Evolutionary conservation across 1,140 invertebrate genomes (phyloP).

Genomic region (Drosophila pseudoobscura): DNA sequence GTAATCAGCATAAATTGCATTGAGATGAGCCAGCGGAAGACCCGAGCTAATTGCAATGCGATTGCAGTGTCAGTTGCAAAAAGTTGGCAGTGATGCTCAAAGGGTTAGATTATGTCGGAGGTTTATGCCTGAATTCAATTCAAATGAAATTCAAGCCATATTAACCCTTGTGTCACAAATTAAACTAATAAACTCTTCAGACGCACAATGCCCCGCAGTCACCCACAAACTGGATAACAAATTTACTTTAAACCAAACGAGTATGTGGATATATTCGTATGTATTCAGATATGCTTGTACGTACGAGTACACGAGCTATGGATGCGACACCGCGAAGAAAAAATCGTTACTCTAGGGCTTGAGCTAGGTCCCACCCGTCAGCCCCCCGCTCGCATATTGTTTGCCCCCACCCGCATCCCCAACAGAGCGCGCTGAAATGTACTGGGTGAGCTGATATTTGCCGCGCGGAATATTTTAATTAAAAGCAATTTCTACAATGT

Average conservation of each 20-base stretch:
- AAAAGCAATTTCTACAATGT: slow-evolving; percentile 73
- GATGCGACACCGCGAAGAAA: slow-evolving; percentile 11
- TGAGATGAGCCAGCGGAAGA: slow-evolving; percentile 8
- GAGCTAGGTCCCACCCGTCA: not conserved
- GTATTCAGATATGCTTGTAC: no score
- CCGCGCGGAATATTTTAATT: slow-evolving; percentile 61
- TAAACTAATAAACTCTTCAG: slow-evolving; percentile 46
- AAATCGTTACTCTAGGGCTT: slow-evolving; percentile 12
- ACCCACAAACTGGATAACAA: not conserved
- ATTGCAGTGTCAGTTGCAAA: slow-evolving; percentile 1
- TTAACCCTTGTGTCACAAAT: slow-evolving; percentile 24
- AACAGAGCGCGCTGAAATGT: slow-evolving; percentile 17
- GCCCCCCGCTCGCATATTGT: slow-evolving; percentile 14
- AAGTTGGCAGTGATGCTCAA: slow-evolving; percentile 3
- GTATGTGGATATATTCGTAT: no score
- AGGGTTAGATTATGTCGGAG: slow-evolving; percentile 21
- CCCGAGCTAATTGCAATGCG: slow-evolving; percentile 24
- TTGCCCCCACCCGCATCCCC: slow-evolving; percentile 14
- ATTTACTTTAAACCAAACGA: not conserved
- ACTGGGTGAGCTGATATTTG: slow-evolving; percentile 35
- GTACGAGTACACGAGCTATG: not conserved
- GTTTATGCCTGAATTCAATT: slow-evolving; percentile 14
- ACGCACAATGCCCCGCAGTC: slow-evolving; percentile 9
- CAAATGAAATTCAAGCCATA: slow-evolving; percentile 37
- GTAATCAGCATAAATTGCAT: slow-evolving; percentile 54